Conservation (phyloP, 2,113 vertebrate species). For the Psettodes erumei region DNA sequence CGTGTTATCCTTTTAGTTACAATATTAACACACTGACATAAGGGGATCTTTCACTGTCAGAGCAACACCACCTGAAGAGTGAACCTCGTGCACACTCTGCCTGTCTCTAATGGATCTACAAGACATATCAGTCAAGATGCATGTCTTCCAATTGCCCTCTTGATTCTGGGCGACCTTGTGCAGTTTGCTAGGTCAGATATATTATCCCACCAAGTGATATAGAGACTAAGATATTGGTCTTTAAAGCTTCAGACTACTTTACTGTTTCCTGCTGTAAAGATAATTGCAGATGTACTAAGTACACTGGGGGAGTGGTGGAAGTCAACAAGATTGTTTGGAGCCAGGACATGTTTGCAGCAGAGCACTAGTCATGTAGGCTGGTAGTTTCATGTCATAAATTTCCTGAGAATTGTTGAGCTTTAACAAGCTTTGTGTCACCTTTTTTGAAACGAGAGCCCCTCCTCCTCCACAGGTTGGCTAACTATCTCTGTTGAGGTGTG, state of each 20-base stretch:
- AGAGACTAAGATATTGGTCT: slow-evolving; percentile 26
- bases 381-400: slow-evolving; percentile 43
- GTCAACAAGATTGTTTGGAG: slow-evolving; percentile 61
- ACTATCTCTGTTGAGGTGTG: not conserved
- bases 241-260: slow-evolving; percentile 45
- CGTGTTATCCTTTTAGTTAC: slow-evolving; percentile 10
- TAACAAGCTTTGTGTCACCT: slow-evolving; percentile 63
- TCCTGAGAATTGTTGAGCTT: slow-evolving; percentile 44
- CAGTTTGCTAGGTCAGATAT: slow-evolving; percentile 29
- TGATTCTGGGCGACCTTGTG: not conserved
- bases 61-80: not conserved
- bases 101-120: not conserved
- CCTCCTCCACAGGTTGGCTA: not conserved
- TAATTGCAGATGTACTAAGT: slow-evolving; percentile 74
- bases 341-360: slow-evolving; percentile 58
- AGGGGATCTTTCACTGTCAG: slow-evolving; percentile 19
- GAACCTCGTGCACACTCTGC: not conserved
- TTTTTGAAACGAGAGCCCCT: slow-evolving; percentile 9
- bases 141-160: slow-evolving; percentile 12
- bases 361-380: slow-evolving; percentile 22
- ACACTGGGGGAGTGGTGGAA: slow-evolving; percentile 62
- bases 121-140: slow-evolving; percentile 2
- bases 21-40: slow-evolving; percentile 48
- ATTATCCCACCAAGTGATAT: slow-evolving; percentile 46
- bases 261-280: slow-evolving; percentile 79